Evolutionary conservation across 2,113 vertebrate species (phyloP).

Genomic region (Tinamus guttatus): DNA sequence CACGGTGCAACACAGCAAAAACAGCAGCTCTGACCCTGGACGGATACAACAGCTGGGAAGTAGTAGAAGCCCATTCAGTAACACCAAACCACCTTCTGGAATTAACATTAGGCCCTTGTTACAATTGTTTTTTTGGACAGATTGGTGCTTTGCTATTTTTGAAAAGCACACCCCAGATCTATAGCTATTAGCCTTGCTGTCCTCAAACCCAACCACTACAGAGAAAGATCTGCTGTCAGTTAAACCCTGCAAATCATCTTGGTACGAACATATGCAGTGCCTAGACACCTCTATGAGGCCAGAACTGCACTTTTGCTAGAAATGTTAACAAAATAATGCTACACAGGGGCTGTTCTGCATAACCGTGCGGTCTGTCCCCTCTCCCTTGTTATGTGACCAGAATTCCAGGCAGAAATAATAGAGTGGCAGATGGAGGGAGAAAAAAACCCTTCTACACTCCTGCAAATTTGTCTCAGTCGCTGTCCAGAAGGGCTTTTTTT

Average conservation of each 20-base stretch:
- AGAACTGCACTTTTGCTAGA: not conserved
- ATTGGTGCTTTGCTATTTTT: not conserved
- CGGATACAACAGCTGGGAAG: not conserved
- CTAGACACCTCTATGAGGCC: not conserved
- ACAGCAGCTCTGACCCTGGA: not conserved
- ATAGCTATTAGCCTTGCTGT: not conserved
- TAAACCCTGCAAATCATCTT: not conserved
- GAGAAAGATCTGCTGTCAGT: not conserved
- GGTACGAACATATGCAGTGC: not conserved
- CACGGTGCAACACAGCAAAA: accelerated
- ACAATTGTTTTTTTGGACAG: too few relatives aligned
- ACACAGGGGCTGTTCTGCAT: not conserved
- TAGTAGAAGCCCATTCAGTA: not conserved
- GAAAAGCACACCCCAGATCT: not conserved
- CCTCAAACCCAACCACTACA: not conserved
- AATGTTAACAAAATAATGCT: not conserved
- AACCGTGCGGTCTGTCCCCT: accelerated
- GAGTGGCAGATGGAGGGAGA: not conserved
- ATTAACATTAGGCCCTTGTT: not conserved
- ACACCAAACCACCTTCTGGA: not conserved
- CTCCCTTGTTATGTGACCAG: not conserved
- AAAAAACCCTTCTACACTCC: not conserved
- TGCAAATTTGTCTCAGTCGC: not conserved
- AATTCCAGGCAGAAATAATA: not conserved
- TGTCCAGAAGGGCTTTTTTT: not conserved